phyloP scores from a whole-genome alignment of 2,797 vertebrate species.

The Brotula barbata region DNA sequence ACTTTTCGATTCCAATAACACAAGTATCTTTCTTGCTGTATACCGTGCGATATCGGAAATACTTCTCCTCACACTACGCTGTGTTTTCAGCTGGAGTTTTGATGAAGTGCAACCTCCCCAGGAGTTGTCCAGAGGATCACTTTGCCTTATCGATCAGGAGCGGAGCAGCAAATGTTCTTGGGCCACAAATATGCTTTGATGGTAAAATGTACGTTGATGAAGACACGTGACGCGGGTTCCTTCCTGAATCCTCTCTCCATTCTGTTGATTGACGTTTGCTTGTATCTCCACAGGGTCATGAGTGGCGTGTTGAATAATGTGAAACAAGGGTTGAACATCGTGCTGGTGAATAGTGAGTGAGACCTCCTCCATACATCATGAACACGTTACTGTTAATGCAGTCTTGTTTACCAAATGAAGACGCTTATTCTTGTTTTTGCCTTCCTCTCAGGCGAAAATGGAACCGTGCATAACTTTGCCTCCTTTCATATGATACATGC shows the following conservation, averaged over 20 bases:
- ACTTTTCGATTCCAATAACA: too few species aligned
- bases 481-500: constrained; percentile 78
- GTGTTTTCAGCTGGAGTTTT: constrained; percentile 26
- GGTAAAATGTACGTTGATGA: constrained; percentile 74
- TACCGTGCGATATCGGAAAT: background rate
- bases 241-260: background rate
- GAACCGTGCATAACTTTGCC: constrained; percentile 60
- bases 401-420: too few species aligned
- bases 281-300: constrained; percentile 82
- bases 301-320: constrained; percentile 83
- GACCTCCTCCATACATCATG: background rate
- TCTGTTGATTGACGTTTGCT: background rate
- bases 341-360: constrained; percentile 84
- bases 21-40: too few species aligned
- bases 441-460: constrained; percentile 67
- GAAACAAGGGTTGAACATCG: constrained; percentile 86
- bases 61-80: background rate
- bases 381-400: too few species aligned
- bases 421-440: constrained; percentile 3
- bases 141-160: constrained; percentile 84
- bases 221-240: background rate
- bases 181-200: constrained; percentile 89
- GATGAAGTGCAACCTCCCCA: constrained; percentile 77
- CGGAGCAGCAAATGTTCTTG: constrained; percentile 83
- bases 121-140: constrained; percentile 68